phyloP scores from a whole-genome alignment of 2,797 vertebrate genomes.

The Furcifer pardalis region DNA sequence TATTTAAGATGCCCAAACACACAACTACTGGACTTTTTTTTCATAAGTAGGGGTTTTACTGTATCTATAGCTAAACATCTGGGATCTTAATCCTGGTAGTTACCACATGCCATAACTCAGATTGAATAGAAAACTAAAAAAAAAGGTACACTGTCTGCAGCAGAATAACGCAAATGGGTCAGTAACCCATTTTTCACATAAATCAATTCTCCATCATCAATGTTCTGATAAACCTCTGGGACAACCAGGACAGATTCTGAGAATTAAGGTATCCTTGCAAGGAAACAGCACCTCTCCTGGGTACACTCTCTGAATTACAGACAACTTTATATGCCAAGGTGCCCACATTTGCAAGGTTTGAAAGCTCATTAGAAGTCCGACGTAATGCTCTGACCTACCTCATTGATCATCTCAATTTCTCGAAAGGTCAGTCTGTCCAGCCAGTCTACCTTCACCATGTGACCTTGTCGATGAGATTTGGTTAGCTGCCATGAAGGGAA shows the following conservation, averaged over 20 bases:
- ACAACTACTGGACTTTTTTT: neutral
- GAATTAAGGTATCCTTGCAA: too few species aligned
- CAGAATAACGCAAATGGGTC: neutral
- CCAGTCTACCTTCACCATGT: conserved; percentile 99
- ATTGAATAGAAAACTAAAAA: neutral
- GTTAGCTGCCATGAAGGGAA: conserved; percentile 84
- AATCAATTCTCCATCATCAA: neutral
- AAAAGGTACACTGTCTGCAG: neutral
- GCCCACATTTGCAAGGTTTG: neutral
- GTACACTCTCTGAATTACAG: neutral
- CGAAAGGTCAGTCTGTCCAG: conserved; percentile 96
- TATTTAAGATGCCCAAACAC: neutral
- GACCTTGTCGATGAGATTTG: conserved; percentile 96
- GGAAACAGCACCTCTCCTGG: too few species aligned
- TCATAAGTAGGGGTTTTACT: too few species aligned
- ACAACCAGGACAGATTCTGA: neutral
- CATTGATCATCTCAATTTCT: conserved; percentile 99
- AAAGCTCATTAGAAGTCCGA: neutral
- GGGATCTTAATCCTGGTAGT: neutral
- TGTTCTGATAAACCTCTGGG: neutral
- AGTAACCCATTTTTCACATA: neutral
- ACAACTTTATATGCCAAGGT: neutral
- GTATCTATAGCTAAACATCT: neutral
- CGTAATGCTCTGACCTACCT: conserved; percentile 77
- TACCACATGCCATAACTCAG: neutral